A percentile compares a stretch with the other conserved stretches of the same genome.
phyloP scores from a whole-genome alignment of 1,140 invertebrate species.

The Mercenaria mercenaria region DNA sequence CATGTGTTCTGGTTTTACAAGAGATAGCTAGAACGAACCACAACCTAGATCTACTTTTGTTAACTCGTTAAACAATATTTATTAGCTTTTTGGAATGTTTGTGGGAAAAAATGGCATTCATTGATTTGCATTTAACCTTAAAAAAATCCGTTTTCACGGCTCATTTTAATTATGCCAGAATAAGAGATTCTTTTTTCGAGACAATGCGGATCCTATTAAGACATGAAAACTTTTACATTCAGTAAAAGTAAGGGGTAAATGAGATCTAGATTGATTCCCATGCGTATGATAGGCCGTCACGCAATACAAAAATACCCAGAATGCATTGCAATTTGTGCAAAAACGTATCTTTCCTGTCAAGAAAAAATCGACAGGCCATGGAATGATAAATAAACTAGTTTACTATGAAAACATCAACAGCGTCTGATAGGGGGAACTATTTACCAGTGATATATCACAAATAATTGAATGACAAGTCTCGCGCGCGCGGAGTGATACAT shows the following conservation, averaged over 20 bases:
- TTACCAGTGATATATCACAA: constrained; percentile 64
- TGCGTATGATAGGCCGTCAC: background rate
- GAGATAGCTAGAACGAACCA: too few species aligned
- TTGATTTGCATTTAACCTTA: background rate
- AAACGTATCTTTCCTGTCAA: constrained; percentile 41
- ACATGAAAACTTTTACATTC: background rate
- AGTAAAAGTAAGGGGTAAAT: background rate
- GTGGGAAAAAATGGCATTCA: background rate
- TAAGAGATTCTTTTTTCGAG: background rate
- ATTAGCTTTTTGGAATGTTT: background rate
- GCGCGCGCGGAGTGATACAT: constrained; percentile 66
- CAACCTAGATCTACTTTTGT: background rate
- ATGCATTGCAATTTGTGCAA: constrained; percentile 24
- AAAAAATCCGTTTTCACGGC: background rate
- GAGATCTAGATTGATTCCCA: background rate
- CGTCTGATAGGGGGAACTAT: constrained; percentile 62
- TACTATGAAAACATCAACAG: constrained; percentile 63
- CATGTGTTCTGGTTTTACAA: too few species aligned
- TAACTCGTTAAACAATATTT: background rate
- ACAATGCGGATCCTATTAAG: constrained; percentile 10
- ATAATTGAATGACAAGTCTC: constrained; percentile 66
- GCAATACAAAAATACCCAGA: constrained; percentile 10
- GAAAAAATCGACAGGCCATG: constrained; percentile 52
- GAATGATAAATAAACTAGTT: constrained; percentile 60
- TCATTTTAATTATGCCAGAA: background rate